Base-by-base conservation (phyloP, 2,888 invertebrate genomes). In the Luperina nickerlii region DNA sequence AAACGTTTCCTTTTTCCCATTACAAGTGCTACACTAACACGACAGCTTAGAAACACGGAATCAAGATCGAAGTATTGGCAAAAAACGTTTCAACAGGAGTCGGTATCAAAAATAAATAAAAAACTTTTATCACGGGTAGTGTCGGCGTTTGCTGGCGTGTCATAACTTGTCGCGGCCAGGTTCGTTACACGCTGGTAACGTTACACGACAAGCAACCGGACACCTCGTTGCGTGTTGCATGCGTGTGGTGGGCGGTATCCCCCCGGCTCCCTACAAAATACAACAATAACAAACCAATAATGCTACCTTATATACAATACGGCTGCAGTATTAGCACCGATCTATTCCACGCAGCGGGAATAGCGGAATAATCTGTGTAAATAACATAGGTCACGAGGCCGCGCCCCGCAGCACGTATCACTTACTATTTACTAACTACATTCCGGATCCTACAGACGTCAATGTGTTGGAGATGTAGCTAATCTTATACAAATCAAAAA, bases 131-230 rank as follows among this genome's bases (percentile, higher is more conserved):
- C 90, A 90, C 84, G 90, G 89, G 82, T 89, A 91, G 92, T 93
- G 93, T 92, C 93, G 93, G 94, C 94, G 92, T 94, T 94, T 95
- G 95, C 94, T 94, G 93, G 94, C 94, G 92, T 95, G 96, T 96
- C 95, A 95, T 95, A 95, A 95, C 94, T 94, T 93, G 95, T 94
- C 93, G 91, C 88, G 89, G 90, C 92, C 92, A 91, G 94, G 93
- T 92, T 92, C 90, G 94, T 92, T 94, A 93, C 94, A 92, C 92
- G 92, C 88, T 90, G 91, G 94, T 93, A 93, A 95, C 91, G 92
- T 90, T 91, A 93, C 91, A 92, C 92, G 94, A 94, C 92, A 92
- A 92, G 96, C 91, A 95, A 96, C 93, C 94, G 91, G 95, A 96
- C 95, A 95, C 96, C 93, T 88, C 88, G 92, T 92, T 92, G 94